phyloP scores from a whole-genome alignment of 2,797 vertebrate species.

The Nyctalus aviator region DNA sequence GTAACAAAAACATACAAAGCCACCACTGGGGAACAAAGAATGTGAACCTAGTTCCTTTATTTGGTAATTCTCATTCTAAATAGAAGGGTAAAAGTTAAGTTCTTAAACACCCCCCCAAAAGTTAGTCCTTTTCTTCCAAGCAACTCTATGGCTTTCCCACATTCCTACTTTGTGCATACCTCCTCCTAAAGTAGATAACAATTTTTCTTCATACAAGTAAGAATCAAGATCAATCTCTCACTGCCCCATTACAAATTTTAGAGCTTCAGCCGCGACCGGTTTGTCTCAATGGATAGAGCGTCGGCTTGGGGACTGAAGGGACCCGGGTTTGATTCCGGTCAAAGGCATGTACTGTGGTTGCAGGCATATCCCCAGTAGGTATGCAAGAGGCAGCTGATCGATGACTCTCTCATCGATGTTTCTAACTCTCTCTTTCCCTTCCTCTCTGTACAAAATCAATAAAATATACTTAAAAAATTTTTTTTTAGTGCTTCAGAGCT shows the following conservation, averaged over 20 bases:
- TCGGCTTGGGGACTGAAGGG: too few species aligned
- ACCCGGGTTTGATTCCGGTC: too few species aligned
- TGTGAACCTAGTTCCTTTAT: slow-evolving; percentile 5
- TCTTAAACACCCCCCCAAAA: not conserved
- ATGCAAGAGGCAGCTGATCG: too few species aligned
- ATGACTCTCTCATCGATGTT: too few species aligned
- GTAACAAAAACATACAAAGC: not conserved
- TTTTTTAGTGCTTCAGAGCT: not conserved
- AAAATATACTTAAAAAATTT: too few species aligned
- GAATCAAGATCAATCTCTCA: not conserved
- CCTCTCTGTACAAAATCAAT: too few species aligned
- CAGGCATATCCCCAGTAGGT: too few species aligned
- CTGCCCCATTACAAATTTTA: not conserved
- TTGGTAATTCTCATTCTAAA: slow-evolving; percentile 35
- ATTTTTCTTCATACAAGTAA: not conserved
- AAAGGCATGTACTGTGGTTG: too few species aligned
- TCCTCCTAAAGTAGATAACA: not conserved
- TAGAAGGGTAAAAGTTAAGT: not conserved
- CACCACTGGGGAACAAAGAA: not conserved
- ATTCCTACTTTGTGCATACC: not conserved
- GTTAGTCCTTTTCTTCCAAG: not conserved
- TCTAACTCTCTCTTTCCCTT: too few species aligned
- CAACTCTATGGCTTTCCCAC: not conserved
- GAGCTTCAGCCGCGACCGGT: too few species aligned
- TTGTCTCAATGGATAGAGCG: too few species aligned